Conservation (phyloP, 2,888 invertebrate species). For the Exocentrus adspersus region DNA sequence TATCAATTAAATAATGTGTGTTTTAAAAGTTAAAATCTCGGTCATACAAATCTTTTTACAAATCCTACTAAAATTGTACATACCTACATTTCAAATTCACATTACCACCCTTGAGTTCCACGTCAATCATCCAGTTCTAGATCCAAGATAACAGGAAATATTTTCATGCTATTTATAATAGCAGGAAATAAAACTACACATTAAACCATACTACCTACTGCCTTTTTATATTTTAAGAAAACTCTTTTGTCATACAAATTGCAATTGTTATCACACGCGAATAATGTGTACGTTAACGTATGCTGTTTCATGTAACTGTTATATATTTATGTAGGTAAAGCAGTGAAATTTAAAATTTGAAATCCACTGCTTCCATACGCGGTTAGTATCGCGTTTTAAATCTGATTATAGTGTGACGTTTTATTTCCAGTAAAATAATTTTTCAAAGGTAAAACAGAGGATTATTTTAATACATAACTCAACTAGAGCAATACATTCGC, state of each 20-base stretch:
- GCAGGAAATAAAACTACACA: too few species aligned
- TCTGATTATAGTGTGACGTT: neutral
- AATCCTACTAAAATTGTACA: too few species aligned
- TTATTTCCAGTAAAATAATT: neutral
- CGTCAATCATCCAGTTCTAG: too few species aligned
- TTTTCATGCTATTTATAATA: too few species aligned
- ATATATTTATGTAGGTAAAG: neutral
- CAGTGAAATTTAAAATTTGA: neutral
- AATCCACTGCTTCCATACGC: neutral
- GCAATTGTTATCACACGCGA: neutral
- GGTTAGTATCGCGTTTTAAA: neutral
- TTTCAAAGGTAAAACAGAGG: neutral
- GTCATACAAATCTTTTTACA: too few species aligned
- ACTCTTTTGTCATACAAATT: neutral
- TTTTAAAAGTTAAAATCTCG: too few species aligned
- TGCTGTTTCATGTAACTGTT: neutral
- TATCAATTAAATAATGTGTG: too few species aligned
- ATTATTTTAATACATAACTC: neutral
- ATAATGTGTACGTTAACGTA: neutral
- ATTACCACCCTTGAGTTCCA: too few species aligned
- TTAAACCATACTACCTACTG: neutral
- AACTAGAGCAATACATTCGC: neutral
- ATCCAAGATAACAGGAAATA: too few species aligned
- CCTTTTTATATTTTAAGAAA: neutral
- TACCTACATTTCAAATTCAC: too few species aligned